Evolutionary conservation across 2,797 vertebrate genomes (phyloP), one percentile per base, ranked within the genome.

Genomic region (Botia almorhae): DNA sequence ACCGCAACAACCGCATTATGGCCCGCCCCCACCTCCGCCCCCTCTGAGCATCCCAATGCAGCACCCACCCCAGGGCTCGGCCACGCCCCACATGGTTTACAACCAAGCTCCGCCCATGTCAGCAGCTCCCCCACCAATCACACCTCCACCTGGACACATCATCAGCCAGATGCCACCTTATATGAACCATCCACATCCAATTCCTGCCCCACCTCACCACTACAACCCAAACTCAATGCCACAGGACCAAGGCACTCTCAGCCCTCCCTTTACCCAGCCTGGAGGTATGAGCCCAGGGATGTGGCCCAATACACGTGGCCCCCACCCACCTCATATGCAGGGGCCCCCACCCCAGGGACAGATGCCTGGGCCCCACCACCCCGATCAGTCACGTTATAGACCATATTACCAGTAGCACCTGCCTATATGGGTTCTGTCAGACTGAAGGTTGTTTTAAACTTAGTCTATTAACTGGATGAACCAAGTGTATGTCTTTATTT

Each of bases 241-340:
- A 26, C 97, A 97, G 92, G 97, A 99, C 92, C 97, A 99, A 93
- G 97, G 97, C 88, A 99, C 98, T 86, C 95, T 99, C 21, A 99
- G 98, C 84, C 98, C 98, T 82, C 98, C 98, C 2, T 99, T 99
- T 85, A 97, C 90, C 88, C 98, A 99, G 82, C 98, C 96, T 0
- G 97, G 97, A 69, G 97, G 96, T 61, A 95, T 98, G 90, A 99
- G 98, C 87, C 97, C 97, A 16, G 96, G 97, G 58, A 96, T 99
- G 87, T 99, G 98, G 98, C 96, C 98, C 0, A 96, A 96, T 86
- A 96, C 97, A 0, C 93, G 96, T 87, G 97, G 97, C 63, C 97
- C 97, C 0, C 97, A 96, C 0, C 98, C 96, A 63, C 96, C 97
- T 3, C 91, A 96, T 81, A 98, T 99, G 96, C 97, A 97, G 88